phyloP scores from a whole-genome alignment of 2,797 vertebrate species.

The Macropus fuliginosus region DNA sequence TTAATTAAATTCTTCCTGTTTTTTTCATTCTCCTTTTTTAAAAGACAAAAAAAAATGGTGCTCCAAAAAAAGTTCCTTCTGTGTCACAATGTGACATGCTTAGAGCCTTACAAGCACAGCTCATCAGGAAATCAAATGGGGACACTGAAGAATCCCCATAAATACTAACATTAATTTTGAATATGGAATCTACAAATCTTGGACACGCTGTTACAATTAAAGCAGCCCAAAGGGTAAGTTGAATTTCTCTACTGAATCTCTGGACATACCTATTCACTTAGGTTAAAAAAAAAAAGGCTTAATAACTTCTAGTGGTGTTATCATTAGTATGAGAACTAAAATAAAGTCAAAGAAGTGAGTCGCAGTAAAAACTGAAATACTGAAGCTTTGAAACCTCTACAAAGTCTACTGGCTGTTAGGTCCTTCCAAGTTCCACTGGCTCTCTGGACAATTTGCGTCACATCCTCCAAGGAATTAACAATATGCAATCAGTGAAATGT shows the following conservation, averaged over 20 bases:
- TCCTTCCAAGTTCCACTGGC: background rate
- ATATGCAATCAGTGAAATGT: background rate
- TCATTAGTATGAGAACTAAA: background rate
- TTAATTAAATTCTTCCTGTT: too few relatives aligned
- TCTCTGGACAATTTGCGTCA: background rate
- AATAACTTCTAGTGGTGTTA: background rate
- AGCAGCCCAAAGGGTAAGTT: background rate
- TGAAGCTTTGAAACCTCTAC: background rate
- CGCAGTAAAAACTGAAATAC: background rate
- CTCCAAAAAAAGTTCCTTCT: background rate
- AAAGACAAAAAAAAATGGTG: too few relatives aligned
- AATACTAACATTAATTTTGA: background rate
- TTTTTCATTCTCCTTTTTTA: too few relatives aligned
- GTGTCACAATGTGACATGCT: background rate
- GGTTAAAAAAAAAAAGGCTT: background rate
- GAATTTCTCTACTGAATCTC: background rate
- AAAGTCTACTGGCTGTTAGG: background rate
- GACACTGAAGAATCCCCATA: slow-evolving; percentile 3
- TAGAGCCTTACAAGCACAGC: background rate
- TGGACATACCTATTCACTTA: background rate
- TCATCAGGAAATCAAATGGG: background rate
- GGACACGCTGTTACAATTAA: background rate
- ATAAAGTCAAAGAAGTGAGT: background rate
- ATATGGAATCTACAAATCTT: background rate
- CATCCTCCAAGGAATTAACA: background rate